These are phyloP conservation scores for Mystacides longicornis DNA, from an alignment of 2,888 invertebrate species.

Conservation along the genomic window DNA sequence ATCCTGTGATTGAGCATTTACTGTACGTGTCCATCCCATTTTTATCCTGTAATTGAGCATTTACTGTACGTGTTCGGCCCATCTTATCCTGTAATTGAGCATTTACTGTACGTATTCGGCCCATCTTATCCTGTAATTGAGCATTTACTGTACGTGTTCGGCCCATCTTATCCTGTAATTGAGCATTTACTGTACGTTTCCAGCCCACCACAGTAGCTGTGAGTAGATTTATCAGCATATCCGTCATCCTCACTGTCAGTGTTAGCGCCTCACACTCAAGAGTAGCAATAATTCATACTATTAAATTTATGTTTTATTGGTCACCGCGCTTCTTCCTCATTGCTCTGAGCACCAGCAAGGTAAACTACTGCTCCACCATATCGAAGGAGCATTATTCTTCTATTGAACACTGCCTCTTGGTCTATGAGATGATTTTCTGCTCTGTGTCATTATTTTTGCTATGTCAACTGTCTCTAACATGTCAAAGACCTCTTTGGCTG, in stretches of 20 bases:
- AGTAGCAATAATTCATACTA: neutral
- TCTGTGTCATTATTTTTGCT: conserved; percentile 3
- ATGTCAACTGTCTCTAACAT: neutral
- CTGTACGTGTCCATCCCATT: neutral
- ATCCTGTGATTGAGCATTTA: neutral
- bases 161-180: neutral
- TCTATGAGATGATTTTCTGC: neutral
- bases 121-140: neutral
- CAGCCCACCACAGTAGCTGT: neutral
- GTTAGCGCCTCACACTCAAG: neutral
- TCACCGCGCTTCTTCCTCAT: neutral
- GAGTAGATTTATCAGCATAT: neutral
- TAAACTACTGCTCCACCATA: neutral
- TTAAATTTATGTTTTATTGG: neutral
- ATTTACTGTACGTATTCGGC: neutral
- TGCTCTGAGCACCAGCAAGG: neutral
- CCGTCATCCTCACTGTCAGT: neutral
- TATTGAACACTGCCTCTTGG: too few species aligned
- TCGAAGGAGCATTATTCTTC: neutral
- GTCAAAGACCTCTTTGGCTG: neutral
- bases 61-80: neutral
- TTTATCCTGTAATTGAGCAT: neutral
- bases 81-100: neutral
- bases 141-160: neutral
- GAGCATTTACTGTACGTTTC: too few species aligned